A percentile compares a stretch with the other conserved stretches of the same genome.
Conservation (phyloP, 2,797 vertebrate genomes). For the Echeneis naucrates region DNA sequence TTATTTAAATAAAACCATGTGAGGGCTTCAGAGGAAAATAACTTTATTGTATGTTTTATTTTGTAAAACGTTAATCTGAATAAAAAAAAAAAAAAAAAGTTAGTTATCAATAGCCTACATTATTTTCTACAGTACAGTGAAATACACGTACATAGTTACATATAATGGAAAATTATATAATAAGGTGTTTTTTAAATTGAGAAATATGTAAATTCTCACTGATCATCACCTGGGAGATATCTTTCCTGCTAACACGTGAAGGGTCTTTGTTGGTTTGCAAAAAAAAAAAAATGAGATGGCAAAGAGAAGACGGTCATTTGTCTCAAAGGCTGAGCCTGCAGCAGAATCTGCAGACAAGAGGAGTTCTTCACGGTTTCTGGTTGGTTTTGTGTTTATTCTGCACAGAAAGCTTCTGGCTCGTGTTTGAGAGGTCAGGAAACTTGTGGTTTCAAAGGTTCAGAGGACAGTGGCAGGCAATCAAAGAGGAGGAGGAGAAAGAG, state of each 20-base stretch:
- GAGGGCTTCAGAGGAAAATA: too few relatives aligned
- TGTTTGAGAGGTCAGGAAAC: constrained; percentile 23
- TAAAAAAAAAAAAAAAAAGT: too few relatives aligned
- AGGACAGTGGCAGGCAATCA: neutral
- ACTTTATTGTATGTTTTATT: too few relatives aligned
- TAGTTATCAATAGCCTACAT: too few relatives aligned
- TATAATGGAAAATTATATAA: too few relatives aligned
- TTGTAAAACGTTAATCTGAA: too few relatives aligned
- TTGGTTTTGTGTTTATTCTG: constrained; percentile 30
- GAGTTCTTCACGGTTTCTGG: constrained; percentile 32
- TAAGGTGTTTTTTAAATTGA: too few relatives aligned
- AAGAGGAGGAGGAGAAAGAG: constrained; percentile 5
- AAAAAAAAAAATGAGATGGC: constrained; percentile 22
- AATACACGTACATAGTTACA: too few relatives aligned
- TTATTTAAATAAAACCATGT: too few relatives aligned
- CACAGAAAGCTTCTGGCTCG: constrained; percentile 21
- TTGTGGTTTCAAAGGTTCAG: constrained; percentile 30
- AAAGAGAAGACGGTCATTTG: constrained; percentile 28
- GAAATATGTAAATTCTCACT: constrained; percentile 10
- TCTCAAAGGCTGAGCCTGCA: constrained; percentile 45
- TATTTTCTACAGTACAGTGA: too few relatives aligned
- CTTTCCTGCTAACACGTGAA: neutral
- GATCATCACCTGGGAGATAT: constrained; percentile 7
- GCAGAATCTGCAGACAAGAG: constrained; percentile 24
- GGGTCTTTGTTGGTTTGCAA: constrained; percentile 19